Evolutionary conservation across 2,888 invertebrate genomes (phyloP), one percentile per base, ranked within the genome.

Genomic region (Rugalucina vietnamica): DNA sequence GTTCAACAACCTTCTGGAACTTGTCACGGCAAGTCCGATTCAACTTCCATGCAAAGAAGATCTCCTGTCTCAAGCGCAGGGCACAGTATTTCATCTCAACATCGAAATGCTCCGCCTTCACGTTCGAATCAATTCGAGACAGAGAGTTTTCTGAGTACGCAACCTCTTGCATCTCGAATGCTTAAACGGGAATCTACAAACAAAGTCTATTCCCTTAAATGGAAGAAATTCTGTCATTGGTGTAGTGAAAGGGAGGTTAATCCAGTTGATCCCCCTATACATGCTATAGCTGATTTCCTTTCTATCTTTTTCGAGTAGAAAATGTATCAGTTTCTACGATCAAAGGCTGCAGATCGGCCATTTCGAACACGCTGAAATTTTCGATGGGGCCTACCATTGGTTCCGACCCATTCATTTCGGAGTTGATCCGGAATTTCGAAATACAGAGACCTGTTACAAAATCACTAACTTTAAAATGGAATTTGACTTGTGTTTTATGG

Each of bases 101-200:
- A 65, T 21, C 27, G 49, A 39, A 43, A 65, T 54, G 4, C 54
- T 80, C 0, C 37, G 50, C 10, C 50, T 75, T 5, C 74, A 74
- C n/a, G 80, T 36, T 24, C 75, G 80, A 27, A 24, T 73, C 65
- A 43, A 75, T 21, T 80, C 80, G 69, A 72, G 60, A 32, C 39
- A 81, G n/a, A 54, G 21, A 54, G n/a, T 12, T 54, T 54, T 54
- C 54, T 54, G 54, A 54, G 54, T 12, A n/a, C n/a, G 54, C 54
- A 12, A 54, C 54, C 54, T 4, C 12, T 12, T 54, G 21, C 21
- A 54, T 54, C 54, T 54, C 54, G 4, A 4, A n/a, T 12, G 8
- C 54, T 18, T 4, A 21, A 8, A 54, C n/a, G 54, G n/a, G 54
- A 54, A 18, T 54, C 54, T 21, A 54, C 54, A 12, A 8, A 12